A percentile compares a stretch with the other conserved stretches of the same genome.
Evolutionary conservation across 2,888 invertebrate genomes (phyloP).

Genomic region (Cataglyphis albicans): DNA sequence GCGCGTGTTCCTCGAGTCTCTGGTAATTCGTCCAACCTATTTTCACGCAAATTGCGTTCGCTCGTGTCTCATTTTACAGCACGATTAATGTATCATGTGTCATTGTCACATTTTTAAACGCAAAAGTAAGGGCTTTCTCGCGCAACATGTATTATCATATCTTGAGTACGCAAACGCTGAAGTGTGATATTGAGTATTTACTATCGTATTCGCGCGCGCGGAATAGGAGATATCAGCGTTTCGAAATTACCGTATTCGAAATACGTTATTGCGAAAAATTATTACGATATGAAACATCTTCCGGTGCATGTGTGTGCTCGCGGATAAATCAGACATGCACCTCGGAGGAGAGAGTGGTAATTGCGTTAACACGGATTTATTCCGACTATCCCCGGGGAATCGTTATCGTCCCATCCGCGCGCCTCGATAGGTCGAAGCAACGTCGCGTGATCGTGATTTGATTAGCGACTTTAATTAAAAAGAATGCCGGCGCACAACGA

Average conservation of each 20-base stretch:
- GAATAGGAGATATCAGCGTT: not conserved
- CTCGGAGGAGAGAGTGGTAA: constrained; percentile 75
- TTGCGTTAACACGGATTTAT: constrained; percentile 80
- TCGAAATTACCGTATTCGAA: not conserved
- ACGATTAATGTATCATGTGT: not conserved
- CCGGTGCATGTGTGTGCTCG: constrained; percentile 62
- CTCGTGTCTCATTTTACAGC: not conserved
- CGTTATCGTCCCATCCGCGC: constrained; percentile 77
- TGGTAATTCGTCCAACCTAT: constrained; percentile 27
- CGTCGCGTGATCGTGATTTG: constrained; percentile 49
- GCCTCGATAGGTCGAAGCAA: constrained; percentile 46
- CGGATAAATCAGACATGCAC: constrained; percentile 82
- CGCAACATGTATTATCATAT: not conserved
- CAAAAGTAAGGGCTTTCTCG: not conserved
- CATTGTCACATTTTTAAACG: not conserved
- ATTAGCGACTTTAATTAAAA: constrained; percentile 65
- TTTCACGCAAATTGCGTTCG: constrained; percentile 19
- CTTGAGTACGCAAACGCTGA: not conserved
- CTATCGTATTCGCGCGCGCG: not conserved
- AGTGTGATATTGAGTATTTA: not conserved
- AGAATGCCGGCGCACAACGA: constrained; percentile 39
- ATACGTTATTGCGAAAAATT: not conserved
- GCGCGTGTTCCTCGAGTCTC: constrained; percentile 19
- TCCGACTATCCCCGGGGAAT: constrained; percentile 79
- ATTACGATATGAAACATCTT: constrained; percentile 19